Evolutionary conservation across 2,888 invertebrate species (phyloP).

Genomic region (Ptilodon capucinus): DNA sequence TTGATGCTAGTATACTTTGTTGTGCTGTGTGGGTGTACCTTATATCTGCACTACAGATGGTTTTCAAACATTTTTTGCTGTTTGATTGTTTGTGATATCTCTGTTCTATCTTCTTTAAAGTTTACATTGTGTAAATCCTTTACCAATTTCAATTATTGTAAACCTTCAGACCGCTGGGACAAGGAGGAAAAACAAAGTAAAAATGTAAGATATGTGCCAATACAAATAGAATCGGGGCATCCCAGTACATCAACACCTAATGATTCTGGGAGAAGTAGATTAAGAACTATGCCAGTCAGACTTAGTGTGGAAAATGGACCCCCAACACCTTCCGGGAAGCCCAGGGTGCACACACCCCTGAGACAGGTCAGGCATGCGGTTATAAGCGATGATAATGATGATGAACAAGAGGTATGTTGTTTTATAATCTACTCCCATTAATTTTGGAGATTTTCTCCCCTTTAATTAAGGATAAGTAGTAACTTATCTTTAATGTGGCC

Average conservation of each 20-base stretch:
- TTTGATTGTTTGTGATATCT: too few species aligned
- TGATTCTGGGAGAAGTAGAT: constrained; percentile 41
- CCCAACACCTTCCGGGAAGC: constrained; percentile 51
- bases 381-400: constrained; percentile 63
- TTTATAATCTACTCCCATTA: background rate
- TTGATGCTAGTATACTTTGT: too few species aligned
- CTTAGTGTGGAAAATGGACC: constrained; percentile 53
- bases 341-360: constrained; percentile 57
- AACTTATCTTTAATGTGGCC: too few species aligned
- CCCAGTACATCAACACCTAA: constrained; percentile 76
- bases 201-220: constrained; percentile 69
- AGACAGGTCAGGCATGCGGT: constrained; percentile 55
- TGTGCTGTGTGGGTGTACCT: too few species aligned
- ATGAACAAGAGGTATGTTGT: constrained; percentile 54
- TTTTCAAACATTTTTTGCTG: too few species aligned
- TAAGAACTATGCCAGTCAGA: constrained; percentile 54
- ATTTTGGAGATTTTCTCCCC: too few species aligned
- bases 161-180: constrained; percentile 46
- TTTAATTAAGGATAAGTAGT: too few species aligned
- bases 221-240: constrained; percentile 60
- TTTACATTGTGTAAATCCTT: too few species aligned
- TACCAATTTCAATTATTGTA: background rate
- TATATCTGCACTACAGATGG: too few species aligned
- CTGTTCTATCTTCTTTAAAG: too few species aligned
- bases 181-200: constrained; percentile 44